Evolutionary conservation across 2,113 vertebrate species (phyloP).

Genomic region (Tupaia chinensis): DNA sequence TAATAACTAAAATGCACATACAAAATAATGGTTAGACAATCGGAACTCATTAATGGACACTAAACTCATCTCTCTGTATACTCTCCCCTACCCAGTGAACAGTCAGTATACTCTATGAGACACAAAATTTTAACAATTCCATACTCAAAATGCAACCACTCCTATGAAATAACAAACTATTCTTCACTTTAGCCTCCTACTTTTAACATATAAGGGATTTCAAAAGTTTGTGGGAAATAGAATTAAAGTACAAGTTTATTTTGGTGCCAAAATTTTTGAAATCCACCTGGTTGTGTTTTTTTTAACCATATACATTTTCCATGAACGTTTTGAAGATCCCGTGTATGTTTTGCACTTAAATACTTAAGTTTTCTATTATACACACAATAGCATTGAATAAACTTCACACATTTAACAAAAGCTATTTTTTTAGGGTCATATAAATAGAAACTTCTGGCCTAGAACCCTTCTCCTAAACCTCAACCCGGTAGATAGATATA

Average conservation of each 20-base stretch:
- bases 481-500: neutral
- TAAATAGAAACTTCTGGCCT: neutral
- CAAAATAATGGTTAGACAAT: neutral
- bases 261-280: too few species aligned
- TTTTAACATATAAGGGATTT: neutral
- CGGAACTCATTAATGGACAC: neutral
- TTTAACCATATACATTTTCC: too few species aligned
- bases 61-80: neutral
- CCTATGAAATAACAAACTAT: neutral
- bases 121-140: neutral
- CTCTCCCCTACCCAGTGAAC: neutral
- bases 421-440: neutral
- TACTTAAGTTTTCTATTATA: neutral
- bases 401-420: neutral
- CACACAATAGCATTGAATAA: neutral
- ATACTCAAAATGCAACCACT: neutral
- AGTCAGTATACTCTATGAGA: neutral
- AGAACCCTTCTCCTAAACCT: neutral
- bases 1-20: constrained; percentile 12
- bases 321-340: too few species aligned
- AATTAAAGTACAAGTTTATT: too few species aligned
- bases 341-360: neutral
- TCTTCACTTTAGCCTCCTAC: neutral
- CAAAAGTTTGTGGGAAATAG: too few species aligned
- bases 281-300: too few species aligned